These are phyloP conservation scores for Lepidurus arcticus DNA, from an alignment of 1,140 invertebrate genomes.

Conservation along the genomic window DNA sequence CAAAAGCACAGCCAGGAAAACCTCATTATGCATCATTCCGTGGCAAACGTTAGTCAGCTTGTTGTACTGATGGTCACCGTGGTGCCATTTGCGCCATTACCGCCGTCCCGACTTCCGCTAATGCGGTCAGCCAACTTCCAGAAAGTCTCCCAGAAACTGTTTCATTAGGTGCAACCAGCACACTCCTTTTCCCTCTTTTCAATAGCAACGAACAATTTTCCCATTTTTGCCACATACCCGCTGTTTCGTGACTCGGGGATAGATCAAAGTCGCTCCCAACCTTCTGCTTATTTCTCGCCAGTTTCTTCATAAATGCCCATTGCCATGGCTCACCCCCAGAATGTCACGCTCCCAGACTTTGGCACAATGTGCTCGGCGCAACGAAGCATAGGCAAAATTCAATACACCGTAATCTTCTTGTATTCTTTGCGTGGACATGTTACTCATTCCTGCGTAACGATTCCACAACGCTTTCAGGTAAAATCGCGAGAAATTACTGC, in stretches of 20 bases:
- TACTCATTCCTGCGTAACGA: neutral
- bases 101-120: neutral
- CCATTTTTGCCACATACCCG: too few species aligned
- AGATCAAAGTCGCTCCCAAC: neutral
- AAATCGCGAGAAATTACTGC: neutral
- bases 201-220: neutral
- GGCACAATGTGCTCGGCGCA: neutral
- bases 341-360: neutral
- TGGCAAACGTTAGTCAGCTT: slow-evolving; percentile 6
- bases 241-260: neutral
- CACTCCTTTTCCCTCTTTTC: neutral
- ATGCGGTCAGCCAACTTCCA: neutral
- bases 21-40: neutral
- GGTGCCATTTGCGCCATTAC: slow-evolving; percentile 2
- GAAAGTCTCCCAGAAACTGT: neutral
- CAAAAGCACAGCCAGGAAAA: neutral
- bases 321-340: neutral
- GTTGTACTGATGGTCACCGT: slow-evolving; percentile 2
- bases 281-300: neutral
- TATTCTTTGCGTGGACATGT: neutral
- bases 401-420: neutral
- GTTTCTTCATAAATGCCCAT: neutral
- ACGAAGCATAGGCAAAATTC: neutral
- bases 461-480: neutral
- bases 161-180: neutral